Evolutionary conservation across 2,888 invertebrate species (phyloP).

Genomic region (Cryptophagus acutangulus): DNA sequence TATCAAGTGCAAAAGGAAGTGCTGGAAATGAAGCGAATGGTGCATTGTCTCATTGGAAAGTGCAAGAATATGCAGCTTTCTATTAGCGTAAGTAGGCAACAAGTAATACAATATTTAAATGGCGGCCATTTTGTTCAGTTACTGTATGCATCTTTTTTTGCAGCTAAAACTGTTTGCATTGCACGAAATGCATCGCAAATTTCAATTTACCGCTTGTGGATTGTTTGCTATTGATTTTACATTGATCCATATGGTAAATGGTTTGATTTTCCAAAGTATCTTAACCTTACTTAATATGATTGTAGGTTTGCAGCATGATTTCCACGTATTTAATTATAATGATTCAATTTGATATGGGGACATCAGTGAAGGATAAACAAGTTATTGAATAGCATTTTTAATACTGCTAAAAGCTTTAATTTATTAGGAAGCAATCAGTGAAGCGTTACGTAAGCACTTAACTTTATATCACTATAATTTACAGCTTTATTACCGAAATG

Average conservation of each 20-base stretch:
- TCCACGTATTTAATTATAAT: constrained; percentile 10
- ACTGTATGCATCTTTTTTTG: constrained; percentile 5
- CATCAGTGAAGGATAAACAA: not conserved
- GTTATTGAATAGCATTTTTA: too few relatives aligned
- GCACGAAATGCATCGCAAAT: constrained; percentile 14
- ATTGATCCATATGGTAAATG: constrained; percentile 13
- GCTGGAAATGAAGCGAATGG: too few relatives aligned
- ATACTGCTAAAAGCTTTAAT: not conserved
- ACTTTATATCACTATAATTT: too few relatives aligned
- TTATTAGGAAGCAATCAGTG: not conserved
- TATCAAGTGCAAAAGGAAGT: not conserved
- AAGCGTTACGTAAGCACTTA: too few relatives aligned
- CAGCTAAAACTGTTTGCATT: constrained; percentile 13
- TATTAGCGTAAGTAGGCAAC: too few relatives aligned
- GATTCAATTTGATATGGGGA: constrained; percentile 4
- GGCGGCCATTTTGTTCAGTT: not conserved
- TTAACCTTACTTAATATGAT: constrained; percentile 6
- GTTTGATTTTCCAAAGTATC: not conserved
- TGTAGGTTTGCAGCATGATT: constrained; percentile 11
- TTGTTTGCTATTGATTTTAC: constrained; percentile 13
- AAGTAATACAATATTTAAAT: too few relatives aligned
- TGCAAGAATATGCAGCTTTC: too few relatives aligned
- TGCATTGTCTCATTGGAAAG: too few relatives aligned
- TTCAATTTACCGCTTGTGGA: constrained; percentile 13
- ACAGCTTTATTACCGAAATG: too few relatives aligned